Evolutionary conservation across 2,113 vertebrate genomes (phyloP), one percentile per base, ranked within the genome.

Genomic region (Odontesthes bonariensis): DNA sequence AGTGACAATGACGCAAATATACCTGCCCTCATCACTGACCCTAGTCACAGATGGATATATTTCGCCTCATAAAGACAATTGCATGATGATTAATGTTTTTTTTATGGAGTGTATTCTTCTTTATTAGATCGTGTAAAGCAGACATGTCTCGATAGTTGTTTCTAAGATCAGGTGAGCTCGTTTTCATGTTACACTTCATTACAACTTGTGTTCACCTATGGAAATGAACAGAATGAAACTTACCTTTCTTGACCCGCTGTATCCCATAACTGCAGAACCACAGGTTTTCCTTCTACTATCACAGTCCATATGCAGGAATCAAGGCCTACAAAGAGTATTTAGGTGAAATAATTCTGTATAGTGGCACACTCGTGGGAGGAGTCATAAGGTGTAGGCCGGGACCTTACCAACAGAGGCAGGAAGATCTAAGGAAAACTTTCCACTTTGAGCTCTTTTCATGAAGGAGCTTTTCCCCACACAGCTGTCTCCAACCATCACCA

Each of bases 181-280:
- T 42, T 42, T 42, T 3, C 10, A 3, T 42, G 10, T 42, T 42
- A 42, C 40, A 12, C 40, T 42, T 12, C 13, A 12, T 42, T 42
- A 42, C 40, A 9, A 42, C 40, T 42, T 42, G 40, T 42, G 10
- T 40, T 3, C 2, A 40, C 8, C 4, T 40, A 40, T 40, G 2
- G 5, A 8, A 40, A 44, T 19, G 16, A 27, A 47, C 20, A 14
- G 31, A 22, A 42, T 20, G 13, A 71, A 22, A 53, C 52, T 82
- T 88, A 98, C 98, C 97, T 96, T 79, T 99, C 98, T 75, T 98
- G 97, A 12, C 98, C 98, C 0, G 97, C 97, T 0, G 97, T 98
- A 87, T 99, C 98, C 98, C 98, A 99, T 61, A 99, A 82, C 80
- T 95, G 93, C 3, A 99, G 93, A 8, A 87, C 85, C 61, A 96